Percentiles rank a stretch among this genome's conserved stretches.
Conservation (phyloP, 2,888 invertebrate species). For the Pachydiplax longipennis region DNA sequence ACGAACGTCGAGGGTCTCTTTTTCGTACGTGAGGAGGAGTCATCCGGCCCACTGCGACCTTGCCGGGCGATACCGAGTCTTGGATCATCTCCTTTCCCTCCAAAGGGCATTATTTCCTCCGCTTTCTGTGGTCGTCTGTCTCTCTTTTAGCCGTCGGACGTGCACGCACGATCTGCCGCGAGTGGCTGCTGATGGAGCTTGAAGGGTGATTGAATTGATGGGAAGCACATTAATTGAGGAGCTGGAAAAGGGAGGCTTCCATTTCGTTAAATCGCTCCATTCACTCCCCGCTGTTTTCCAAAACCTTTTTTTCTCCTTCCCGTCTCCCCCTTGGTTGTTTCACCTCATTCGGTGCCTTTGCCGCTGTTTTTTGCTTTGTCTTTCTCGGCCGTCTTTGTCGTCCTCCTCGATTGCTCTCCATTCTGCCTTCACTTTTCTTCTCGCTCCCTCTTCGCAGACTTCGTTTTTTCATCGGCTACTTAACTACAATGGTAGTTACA, state of each 20-base stretch:
- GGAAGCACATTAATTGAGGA: background rate
- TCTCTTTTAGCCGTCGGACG: background rate
- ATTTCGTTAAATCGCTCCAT: background rate
- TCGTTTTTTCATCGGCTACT: too few relatives aligned
- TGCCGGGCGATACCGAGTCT: background rate
- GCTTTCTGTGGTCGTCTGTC: too few relatives aligned
- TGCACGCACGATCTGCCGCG: background rate
- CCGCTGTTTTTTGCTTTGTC: background rate
- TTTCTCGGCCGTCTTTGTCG: too few relatives aligned
- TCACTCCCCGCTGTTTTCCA: background rate
- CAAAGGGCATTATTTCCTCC: background rate
- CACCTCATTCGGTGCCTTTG: background rate
- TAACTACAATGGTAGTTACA: too few relatives aligned
- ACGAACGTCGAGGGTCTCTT: background rate
- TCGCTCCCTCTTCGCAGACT: background rate
- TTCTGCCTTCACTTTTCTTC: background rate
- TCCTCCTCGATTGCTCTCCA: background rate
- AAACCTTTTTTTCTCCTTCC: background rate
- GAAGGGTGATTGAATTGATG: background rate
- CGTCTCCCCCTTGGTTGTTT: background rate
- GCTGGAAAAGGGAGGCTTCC: constrained; percentile 5
- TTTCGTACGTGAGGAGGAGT: background rate
- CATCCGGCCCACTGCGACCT: background rate
- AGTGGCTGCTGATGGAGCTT: background rate
- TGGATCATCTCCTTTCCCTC: background rate